These are phyloP conservation scores for Eubucco bourcierii DNA, from an alignment of 2,113 vertebrate genomes.

Conservation along the genomic window DNA sequence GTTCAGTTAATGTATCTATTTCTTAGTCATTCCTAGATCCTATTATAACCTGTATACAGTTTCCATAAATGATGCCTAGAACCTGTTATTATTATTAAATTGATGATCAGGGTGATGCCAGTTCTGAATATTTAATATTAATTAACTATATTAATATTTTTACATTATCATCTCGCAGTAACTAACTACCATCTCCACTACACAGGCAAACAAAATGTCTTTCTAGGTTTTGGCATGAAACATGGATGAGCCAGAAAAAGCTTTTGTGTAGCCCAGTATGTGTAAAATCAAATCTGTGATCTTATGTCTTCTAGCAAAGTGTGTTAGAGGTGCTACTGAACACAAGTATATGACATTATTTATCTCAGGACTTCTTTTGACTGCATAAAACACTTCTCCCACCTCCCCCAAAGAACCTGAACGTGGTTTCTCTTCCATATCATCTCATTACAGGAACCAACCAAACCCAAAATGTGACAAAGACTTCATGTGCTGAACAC, in stretches of 20 bases:
- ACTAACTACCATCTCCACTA: no score
- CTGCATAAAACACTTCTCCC: neutral
- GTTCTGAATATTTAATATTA: no score
- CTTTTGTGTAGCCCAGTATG: neutral
- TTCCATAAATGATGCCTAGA: no score
- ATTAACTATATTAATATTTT: no score
- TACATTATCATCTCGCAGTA: no score
- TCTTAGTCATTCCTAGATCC: no score
- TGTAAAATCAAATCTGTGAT: neutral
- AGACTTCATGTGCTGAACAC: neutral
- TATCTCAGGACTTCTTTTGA: neutral
- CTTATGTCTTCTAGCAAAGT: neutral
- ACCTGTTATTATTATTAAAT: no score
- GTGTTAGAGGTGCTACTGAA: neutral
- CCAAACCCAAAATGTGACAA: neutral
- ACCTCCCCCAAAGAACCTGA: neutral
- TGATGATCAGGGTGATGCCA: no score
- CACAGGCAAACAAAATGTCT: neutral
- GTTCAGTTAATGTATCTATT: no score
- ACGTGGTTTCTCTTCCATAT: neutral
- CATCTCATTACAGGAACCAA: neutral
- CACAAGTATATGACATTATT: neutral
- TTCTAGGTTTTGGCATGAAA: neutral
- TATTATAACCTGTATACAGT: no score
- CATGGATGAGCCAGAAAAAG: neutral